Percentiles rank a stretch among this genome's conserved stretches.
Evolutionary conservation across 2,888 invertebrate species (phyloP).

Genomic region (Rhopalosiphum nymphaeae): DNA sequence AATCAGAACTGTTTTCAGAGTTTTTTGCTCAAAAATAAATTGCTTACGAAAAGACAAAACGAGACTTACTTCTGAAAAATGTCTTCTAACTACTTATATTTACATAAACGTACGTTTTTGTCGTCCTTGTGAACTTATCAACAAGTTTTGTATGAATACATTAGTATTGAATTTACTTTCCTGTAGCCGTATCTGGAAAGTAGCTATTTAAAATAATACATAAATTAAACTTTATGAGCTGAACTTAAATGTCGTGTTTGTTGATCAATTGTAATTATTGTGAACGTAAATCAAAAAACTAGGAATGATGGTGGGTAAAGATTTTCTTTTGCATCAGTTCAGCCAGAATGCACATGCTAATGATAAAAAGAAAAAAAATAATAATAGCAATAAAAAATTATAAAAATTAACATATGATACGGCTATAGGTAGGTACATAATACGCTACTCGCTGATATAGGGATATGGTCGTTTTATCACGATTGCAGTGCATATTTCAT

Average conservation of each 20-base stretch:
- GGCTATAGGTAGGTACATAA: not conserved
- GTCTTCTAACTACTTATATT: slow-evolving; percentile 5
- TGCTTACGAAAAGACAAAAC: slow-evolving; percentile 31
- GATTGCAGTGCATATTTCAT: not conserved
- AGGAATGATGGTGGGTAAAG: not conserved
- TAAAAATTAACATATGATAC: not conserved
- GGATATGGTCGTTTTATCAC: not conserved
- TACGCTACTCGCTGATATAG: not conserved
- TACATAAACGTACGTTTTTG: not conserved
- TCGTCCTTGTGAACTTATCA: not conserved
- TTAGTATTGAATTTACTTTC: not conserved
- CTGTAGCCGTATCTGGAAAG: not conserved
- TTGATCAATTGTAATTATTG: not conserved
- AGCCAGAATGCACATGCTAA: not conserved
- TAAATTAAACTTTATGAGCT: not conserved
- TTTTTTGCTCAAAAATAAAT: slow-evolving; percentile 30
- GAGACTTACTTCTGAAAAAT: slow-evolving; percentile 21
- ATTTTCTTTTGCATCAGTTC: not conserved
- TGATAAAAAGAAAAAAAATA: not conserved
- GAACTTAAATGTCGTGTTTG: not conserved
- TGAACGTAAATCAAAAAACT: not conserved
- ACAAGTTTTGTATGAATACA: not conserved
- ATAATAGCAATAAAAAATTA: not conserved
- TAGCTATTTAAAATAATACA: not conserved
- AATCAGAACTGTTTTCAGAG: not conserved